These are phyloP conservation scores for Periophthalmus magnuspinnatus DNA, from an alignment of 2,797 vertebrate genomes.

Conservation along the genomic window DNA sequence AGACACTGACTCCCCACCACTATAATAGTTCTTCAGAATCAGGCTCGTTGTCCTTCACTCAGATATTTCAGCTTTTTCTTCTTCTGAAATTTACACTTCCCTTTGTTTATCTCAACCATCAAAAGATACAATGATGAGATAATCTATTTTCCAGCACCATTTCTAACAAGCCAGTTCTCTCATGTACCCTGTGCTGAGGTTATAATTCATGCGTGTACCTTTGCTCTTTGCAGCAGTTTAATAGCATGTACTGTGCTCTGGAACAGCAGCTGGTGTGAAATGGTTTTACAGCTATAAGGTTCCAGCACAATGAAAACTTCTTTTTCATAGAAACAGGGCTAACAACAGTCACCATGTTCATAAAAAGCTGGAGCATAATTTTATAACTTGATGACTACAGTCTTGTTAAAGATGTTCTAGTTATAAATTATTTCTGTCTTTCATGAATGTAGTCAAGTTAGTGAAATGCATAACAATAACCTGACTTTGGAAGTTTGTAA, in stretches of 20 bases:
- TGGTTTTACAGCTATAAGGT: slow-evolving; percentile 5
- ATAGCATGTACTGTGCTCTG: neutral
- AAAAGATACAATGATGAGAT: neutral
- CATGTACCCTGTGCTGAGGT: neutral
- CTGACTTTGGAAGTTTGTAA: neutral
- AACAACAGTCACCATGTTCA: neutral
- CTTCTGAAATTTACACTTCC: neutral
- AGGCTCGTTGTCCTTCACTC: neutral
- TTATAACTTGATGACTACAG: too few species aligned
- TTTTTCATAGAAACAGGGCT: neutral
- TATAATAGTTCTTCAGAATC: neutral
- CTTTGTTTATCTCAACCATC: neutral
- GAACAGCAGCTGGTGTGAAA: neutral
- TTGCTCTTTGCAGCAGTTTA: neutral
- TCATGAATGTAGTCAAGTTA: neutral
- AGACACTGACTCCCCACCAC: neutral
- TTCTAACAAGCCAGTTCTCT: neutral
- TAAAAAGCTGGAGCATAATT: too few species aligned
- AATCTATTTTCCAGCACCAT: neutral
- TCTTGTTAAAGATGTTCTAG: too few species aligned
- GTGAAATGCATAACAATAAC: neutral
- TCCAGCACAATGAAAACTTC: too few species aligned
- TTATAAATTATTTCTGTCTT: too few species aligned
- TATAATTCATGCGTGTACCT: neutral
- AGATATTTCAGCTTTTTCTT: neutral